Conservation (phyloP, 2,888 invertebrate species). For the Heliconius charithonia region DNA sequence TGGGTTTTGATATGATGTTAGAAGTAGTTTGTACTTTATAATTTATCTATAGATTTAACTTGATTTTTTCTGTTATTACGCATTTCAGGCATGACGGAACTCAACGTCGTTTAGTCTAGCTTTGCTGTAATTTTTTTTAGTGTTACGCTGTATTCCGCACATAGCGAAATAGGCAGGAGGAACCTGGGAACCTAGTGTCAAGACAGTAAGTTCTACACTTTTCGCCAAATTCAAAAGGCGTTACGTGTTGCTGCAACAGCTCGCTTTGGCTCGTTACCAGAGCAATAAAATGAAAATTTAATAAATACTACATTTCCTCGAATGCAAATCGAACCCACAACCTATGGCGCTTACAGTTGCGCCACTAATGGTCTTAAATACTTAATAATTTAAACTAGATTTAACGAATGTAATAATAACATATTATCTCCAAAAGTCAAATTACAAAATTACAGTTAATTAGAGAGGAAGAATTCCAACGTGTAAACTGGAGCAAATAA, state of each 20-base stretch:
- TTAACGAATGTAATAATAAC: background rate
- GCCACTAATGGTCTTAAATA: background rate
- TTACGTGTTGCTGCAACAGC: too few relatives aligned
- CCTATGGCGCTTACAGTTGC: too few relatives aligned
- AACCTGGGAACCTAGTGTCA: too few relatives aligned
- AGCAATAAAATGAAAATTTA: too few relatives aligned
- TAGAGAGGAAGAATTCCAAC: conserved; percentile 34
- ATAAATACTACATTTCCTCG: too few relatives aligned
- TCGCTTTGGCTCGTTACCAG: too few relatives aligned
- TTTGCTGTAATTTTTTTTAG: too few relatives aligned
- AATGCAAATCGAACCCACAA: too few relatives aligned
- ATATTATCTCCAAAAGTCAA: background rate
- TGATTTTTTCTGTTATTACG: background rate
- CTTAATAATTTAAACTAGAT: background rate
- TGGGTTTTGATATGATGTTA: background rate
- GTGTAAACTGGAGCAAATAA: conserved; percentile 41
- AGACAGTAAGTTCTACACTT: too few relatives aligned
- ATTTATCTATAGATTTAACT: background rate
- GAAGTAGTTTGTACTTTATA: background rate
- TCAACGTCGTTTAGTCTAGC: background rate
- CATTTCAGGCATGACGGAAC: background rate
- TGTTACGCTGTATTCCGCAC: too few relatives aligned
- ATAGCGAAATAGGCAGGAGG: too few relatives aligned
- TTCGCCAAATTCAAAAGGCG: too few relatives aligned
- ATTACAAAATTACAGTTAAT: conserved; percentile 32